Percentiles rank a stretch among this genome's conserved stretches.
These are phyloP conservation scores for Pocota personata DNA, from an alignment of 2,888 invertebrate species.

Conservation along the genomic window DNA sequence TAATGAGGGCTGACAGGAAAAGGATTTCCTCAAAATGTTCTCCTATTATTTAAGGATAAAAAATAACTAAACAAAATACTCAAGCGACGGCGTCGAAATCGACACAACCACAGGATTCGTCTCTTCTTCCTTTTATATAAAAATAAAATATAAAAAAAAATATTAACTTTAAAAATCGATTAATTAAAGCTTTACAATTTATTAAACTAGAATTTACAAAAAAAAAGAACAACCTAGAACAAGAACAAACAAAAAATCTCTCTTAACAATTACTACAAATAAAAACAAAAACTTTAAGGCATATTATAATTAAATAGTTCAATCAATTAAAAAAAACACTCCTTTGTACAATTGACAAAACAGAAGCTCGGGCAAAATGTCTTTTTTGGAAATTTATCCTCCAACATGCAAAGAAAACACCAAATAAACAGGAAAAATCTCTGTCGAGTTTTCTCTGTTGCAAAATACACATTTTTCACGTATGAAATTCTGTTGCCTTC, in stretches of 20 bases:
- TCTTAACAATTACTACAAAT: constrained; percentile 33
- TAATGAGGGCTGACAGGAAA: too few species aligned
- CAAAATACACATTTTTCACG: constrained; percentile 16
- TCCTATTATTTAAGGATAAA: background rate
- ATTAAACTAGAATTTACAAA: constrained; percentile 42
- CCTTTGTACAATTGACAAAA: constrained; percentile 16
- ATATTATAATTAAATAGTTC: constrained; percentile 21
- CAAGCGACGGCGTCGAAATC: background rate
- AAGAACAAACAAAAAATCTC: constrained; percentile 69
- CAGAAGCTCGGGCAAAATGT: background rate
- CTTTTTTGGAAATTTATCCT: constrained; percentile 14
- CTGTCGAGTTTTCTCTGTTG: constrained; percentile 25
- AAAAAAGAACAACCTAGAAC: constrained; percentile 76
- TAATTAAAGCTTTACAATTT: constrained; percentile 53
- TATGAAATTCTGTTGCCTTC: constrained; percentile 54
- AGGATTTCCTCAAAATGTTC: too few species aligned
- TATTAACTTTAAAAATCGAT: constrained; percentile 8
- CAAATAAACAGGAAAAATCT: constrained; percentile 1
- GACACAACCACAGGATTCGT: constrained; percentile 60
- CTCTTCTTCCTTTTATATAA: constrained; percentile 80
- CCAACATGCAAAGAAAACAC: constrained; percentile 5
- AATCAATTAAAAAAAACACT: constrained; percentile 11
- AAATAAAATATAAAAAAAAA: constrained; percentile 77
- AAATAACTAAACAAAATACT: background rate
- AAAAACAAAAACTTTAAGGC: background rate